phyloP scores from a whole-genome alignment of 2,888 invertebrate genomes.

The Glyphotaelius pellucidus region DNA sequence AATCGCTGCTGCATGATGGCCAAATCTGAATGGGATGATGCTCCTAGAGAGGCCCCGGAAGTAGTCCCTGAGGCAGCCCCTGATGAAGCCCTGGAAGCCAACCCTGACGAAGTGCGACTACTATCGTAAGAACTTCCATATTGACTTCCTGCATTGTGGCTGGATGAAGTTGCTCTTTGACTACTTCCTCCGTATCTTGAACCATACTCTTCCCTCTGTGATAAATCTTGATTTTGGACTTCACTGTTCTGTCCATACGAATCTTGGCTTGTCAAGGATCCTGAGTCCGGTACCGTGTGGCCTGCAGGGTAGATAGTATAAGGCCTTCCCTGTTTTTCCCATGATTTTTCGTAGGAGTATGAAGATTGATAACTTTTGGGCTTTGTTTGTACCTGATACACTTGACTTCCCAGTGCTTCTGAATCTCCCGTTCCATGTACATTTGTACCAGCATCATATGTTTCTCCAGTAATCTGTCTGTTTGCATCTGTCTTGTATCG shows the following conservation, averaged over 20 bases:
- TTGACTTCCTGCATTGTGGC: conserved; percentile 20
- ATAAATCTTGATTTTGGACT: conserved; percentile 27
- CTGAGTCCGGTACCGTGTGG: background rate
- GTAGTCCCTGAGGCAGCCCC: background rate
- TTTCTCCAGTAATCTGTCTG: background rate
- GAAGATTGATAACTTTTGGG: conserved; percentile 76
- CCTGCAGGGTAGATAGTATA: conserved; percentile 73
- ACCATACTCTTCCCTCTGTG: conserved; percentile 11
- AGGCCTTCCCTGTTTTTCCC: conserved; percentile 77
- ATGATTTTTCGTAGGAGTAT: conserved; percentile 76
- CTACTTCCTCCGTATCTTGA: conserved; percentile 25
- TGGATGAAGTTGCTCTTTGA: conserved; percentile 41
- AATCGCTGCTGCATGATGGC: conserved; percentile 55
- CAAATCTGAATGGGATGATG: conserved; percentile 52
- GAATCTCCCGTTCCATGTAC: conserved; percentile 9
- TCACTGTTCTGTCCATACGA: background rate
- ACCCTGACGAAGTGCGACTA: background rate
- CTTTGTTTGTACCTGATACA: conserved; percentile 30
- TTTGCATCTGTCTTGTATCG: background rate
- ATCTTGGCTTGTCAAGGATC: background rate
- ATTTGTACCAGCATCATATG: conserved; percentile 6
- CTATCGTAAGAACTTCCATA: conserved; percentile 18
- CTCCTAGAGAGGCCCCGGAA: background rate
- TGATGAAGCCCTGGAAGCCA: conserved; percentile 13
- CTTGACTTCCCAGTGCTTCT: conserved; percentile 15